Percentiles rank a stretch among this genome's conserved stretches.
phyloP scores from a whole-genome alignment of 1,140 invertebrate genomes.

The Chymomyza costata region DNA sequence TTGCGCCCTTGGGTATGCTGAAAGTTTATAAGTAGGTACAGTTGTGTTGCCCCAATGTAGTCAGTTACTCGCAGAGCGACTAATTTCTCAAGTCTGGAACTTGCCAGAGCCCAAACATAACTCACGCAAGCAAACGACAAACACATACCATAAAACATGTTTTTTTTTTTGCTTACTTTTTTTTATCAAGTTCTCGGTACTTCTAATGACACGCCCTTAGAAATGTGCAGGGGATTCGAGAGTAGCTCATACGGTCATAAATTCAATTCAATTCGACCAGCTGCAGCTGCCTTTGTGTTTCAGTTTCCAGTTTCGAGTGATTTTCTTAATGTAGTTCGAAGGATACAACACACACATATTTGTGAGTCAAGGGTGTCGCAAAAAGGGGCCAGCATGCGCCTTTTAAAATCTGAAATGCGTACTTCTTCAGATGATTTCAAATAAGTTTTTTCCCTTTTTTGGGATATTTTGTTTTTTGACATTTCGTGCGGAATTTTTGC shows the following conservation, averaged over 20 bases:
- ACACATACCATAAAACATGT: slow-evolving; percentile 59
- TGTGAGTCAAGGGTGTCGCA: slow-evolving; percentile 6
- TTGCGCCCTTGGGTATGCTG: too few species aligned
- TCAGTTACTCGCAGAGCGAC: too few species aligned
- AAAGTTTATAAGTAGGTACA: too few species aligned
- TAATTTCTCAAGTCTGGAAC: slow-evolving; percentile 49
- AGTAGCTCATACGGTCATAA: slow-evolving; percentile 39
- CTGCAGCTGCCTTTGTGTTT: slow-evolving; percentile 60
- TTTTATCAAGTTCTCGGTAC: slow-evolving; percentile 8
- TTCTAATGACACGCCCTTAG: slow-evolving; percentile 53
- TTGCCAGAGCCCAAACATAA: slow-evolving; percentile 46
- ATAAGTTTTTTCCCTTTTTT: too few species aligned
- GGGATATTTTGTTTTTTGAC: too few species aligned
- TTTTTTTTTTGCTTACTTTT: slow-evolving; percentile 13
- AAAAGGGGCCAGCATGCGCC: too few species aligned
- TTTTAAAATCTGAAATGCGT: too few species aligned
- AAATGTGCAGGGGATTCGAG: not conserved
- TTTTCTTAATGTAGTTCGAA: slow-evolving; percentile 69
- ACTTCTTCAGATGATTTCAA: too few species aligned
- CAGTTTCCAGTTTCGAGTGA: slow-evolving; percentile 60
- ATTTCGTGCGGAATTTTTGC: too few species aligned
- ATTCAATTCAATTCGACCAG: slow-evolving; percentile 65
- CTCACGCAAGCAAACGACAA: slow-evolving; percentile 28
- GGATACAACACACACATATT: too few species aligned
- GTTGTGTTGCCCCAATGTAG: too few species aligned